Percentiles rank a stretch among this genome's conserved stretches.
Conservation (phyloP, 1,140 invertebrate genomes). For the Aphis craccivora region DNA sequence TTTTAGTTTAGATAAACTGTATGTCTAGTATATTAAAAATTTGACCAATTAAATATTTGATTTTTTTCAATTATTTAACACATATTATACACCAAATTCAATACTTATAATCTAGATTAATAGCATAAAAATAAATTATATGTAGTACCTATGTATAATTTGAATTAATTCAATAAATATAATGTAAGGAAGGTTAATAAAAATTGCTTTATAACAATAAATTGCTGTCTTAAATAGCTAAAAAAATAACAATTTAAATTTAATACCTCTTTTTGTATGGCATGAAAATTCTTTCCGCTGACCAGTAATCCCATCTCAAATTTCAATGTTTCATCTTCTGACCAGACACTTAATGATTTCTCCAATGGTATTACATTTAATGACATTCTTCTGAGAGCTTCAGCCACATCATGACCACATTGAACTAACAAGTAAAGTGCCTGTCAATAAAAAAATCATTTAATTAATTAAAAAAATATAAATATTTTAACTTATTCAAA, state of each 20-base stretch:
- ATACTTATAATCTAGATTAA: too few relatives aligned
- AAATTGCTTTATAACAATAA: too few relatives aligned
- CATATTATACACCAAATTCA: not conserved
- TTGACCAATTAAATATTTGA: not conserved
- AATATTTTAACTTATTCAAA: not conserved
- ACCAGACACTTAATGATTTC: slow-evolving; percentile 88
- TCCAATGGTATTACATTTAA: slow-evolving; percentile 78
- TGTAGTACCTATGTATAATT: too few relatives aligned
- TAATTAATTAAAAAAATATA: not conserved
- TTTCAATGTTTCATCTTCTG: slow-evolving; percentile 95
- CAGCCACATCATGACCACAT: slow-evolving; percentile 93
- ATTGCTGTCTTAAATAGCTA: not conserved
- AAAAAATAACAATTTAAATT: not conserved
- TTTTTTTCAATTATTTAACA: not conserved
- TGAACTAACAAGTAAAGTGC: slow-evolving; percentile 90
- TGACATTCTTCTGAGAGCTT: slow-evolving; percentile 85
- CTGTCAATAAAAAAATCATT: slow-evolving; percentile 65
- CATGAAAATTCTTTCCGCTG: slow-evolving; percentile 95
- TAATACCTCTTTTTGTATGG: slow-evolving; percentile 88
- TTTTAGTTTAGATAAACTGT: not conserved
- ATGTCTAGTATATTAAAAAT: too few relatives aligned
- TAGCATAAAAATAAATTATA: too few relatives aligned
- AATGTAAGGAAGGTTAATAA: too few relatives aligned
- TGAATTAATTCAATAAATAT: too few relatives aligned
- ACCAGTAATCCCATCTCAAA: slow-evolving; percentile 93